These are phyloP conservation scores for Phalacrocorax aristotelis DNA, from an alignment of 2,113 vertebrate genomes.

Conservation along the genomic window DNA sequence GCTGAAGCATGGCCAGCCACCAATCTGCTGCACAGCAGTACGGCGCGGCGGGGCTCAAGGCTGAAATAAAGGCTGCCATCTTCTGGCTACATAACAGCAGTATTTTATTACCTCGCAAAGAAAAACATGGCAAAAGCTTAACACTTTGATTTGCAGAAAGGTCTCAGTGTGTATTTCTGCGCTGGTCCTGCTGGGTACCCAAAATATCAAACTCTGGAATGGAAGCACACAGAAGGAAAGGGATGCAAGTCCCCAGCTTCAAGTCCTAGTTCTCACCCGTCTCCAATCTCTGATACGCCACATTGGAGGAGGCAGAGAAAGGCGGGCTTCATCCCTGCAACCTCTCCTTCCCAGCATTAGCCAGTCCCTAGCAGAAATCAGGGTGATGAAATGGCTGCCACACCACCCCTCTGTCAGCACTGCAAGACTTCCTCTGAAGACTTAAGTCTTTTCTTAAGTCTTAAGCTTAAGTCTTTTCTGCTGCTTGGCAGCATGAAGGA, in stretches of 20 bases:
- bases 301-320: not conserved
- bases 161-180: not conserved
- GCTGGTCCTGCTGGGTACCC: rapidly evolving
- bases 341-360: not conserved
- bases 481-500: not conserved
- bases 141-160: not conserved
- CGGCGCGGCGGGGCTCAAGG: not conserved
- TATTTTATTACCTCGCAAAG: not conserved
- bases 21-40: not conserved
- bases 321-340: not conserved
- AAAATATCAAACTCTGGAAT: not conserved
- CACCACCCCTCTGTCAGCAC: no score
- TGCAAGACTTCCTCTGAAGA: not conserved
- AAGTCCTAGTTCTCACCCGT: not conserved
- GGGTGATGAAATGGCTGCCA: not conserved
- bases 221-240: not conserved
- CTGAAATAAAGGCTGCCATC: not conserved
- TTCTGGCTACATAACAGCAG: not conserved
- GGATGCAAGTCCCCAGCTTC: not conserved
- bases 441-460: not conserved
- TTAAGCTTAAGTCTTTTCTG: not conserved
- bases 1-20: rapidly evolving
- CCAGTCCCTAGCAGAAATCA: not conserved
- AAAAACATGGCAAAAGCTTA: not conserved
- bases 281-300: not conserved